Conservation (phyloP, 2,888 invertebrate genomes). For the Podotricha telesiphe region DNA sequence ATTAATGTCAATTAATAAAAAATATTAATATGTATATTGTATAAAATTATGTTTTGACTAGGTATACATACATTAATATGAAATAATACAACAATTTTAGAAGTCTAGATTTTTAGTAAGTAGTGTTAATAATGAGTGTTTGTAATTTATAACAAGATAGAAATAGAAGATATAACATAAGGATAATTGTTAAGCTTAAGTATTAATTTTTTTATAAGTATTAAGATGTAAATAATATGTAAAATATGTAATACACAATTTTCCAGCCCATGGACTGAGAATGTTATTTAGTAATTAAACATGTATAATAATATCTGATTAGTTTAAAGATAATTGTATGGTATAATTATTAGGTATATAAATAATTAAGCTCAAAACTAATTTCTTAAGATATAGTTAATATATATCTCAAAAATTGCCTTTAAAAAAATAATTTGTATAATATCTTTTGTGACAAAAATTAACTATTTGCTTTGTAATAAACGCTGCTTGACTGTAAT, state of each 20-base stretch:
- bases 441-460: conserved; percentile 2
- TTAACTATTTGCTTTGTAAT: background rate
- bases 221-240: background rate
- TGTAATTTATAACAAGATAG: background rate
- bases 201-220: background rate
- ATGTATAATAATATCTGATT: background rate
- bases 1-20: conserved; percentile 2
- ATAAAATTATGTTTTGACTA: background rate
- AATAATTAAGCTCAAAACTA: background rate
- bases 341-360: background rate
- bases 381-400: background rate
- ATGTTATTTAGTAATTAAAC: background rate
- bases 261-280: background rate
- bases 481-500: background rate
- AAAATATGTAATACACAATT: background rate
- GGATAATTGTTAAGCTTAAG: background rate
- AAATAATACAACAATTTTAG: background rate
- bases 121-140: background rate
- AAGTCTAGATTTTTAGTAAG: background rate
- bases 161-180: background rate
- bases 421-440: background rate
- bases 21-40: background rate
- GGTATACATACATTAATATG: background rate
- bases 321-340: background rate
- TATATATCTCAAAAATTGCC: background rate